phyloP scores from a whole-genome alignment of 1,140 invertebrate genomes.

The Drusus annulatus region DNA sequence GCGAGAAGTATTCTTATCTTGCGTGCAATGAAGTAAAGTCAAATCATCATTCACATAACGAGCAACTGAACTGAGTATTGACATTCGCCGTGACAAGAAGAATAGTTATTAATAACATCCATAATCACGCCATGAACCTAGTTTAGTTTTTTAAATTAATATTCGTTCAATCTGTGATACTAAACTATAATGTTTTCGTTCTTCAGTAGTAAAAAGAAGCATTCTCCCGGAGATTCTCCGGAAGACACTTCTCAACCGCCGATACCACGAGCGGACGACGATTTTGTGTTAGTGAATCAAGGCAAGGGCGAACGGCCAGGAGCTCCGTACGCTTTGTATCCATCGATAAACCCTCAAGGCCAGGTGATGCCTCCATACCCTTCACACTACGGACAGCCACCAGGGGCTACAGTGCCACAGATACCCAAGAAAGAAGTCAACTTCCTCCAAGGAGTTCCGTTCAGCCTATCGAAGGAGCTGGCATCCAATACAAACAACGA shows the following conservation, averaged over 20 bases:
- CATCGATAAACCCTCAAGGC: slow-evolving; percentile 47
- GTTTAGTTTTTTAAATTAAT: not conserved
- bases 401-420: slow-evolving; percentile 1
- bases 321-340: slow-evolving; percentile 36
- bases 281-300: slow-evolving; percentile 52
- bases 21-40: too few species aligned
- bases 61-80: too few species aligned
- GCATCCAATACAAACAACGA: slow-evolving; percentile 45
- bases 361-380: slow-evolving; percentile 21
- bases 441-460: slow-evolving; percentile 56
- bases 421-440: slow-evolving; percentile 48
- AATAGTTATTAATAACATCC: slow-evolving; percentile 3
- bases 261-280: slow-evolving; percentile 45
- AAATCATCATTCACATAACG: too few species aligned
- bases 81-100: too few species aligned
- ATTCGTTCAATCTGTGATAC: not conserved
- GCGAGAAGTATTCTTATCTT: too few species aligned
- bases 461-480: slow-evolving; percentile 52
- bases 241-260: slow-evolving; percentile 47
- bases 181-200: slow-evolving; percentile 45
- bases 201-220: slow-evolving; percentile 49
- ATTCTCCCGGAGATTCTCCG: slow-evolving; percentile 44
- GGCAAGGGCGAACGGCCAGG: not conserved
- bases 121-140: slow-evolving; percentile 3
- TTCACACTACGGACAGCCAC: slow-evolving; percentile 12